A percentile compares a stretch with the other conserved stretches of the same genome.
phyloP scores from a whole-genome alignment of 2,797 vertebrate species.

The Apogon hyalosoma region DNA sequence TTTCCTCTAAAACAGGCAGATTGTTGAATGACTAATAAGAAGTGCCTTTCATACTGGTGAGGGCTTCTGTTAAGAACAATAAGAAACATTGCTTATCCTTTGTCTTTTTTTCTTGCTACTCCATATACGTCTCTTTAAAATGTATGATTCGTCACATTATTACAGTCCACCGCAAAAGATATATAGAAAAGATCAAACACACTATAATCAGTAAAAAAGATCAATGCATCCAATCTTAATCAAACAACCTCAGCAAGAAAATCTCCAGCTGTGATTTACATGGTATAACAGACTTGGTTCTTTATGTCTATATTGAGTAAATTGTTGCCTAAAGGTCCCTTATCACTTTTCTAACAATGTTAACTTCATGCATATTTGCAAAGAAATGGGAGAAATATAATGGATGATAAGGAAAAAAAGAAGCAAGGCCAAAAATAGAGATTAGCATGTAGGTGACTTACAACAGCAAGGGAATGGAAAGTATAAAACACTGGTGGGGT shows the following conservation, averaged over 20 bases:
- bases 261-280: slow-evolving; percentile 55
- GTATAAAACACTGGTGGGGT: neutral
- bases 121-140: too few relatives aligned
- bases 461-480: slow-evolving; percentile 15
- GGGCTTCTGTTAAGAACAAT: neutral
- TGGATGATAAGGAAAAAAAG: slow-evolving; percentile 29
- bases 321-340: slow-evolving; percentile 61
- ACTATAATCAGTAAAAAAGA: slow-evolving; percentile 35
- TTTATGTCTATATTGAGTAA: slow-evolving; percentile 47
- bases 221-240: slow-evolving; percentile 43
- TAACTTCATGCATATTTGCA: slow-evolving; percentile 63
- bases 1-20: neutral
- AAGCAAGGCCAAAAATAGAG: slow-evolving; percentile 24
- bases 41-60: neutral
- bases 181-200: slow-evolving; percentile 53
- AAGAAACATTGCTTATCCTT: neutral
- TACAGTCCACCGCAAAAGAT: slow-evolving; percentile 29
- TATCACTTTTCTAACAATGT: slow-evolving; percentile 57
- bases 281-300: slow-evolving; percentile 40
- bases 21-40: neutral
- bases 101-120: neutral
- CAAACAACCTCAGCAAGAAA: slow-evolving; percentile 43
- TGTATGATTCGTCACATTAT: neutral
- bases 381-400: slow-evolving; percentile 23
- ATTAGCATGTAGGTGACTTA: slow-evolving; percentile 18